These are phyloP conservation scores for Tridacna gigas DNA, from an alignment of 2,888 invertebrate species.

Conservation along the genomic window DNA sequence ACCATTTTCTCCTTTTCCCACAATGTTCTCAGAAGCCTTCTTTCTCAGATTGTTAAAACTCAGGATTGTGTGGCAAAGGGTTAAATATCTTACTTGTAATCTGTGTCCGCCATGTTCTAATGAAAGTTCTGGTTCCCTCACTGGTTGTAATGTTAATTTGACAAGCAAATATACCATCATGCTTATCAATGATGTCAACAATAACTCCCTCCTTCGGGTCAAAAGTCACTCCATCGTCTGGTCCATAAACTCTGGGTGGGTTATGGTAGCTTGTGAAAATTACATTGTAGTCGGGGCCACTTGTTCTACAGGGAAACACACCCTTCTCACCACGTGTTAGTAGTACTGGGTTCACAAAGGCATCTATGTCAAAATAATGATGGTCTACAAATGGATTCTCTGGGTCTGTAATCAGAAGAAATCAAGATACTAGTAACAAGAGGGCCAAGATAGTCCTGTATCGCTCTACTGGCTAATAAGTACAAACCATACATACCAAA, in stretches of 20 bases:
- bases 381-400: conserved; percentile 52
- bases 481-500: no score
- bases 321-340: conserved; percentile 46
- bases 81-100: conserved; percentile 1
- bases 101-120: conserved; percentile 13
- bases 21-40: no score
- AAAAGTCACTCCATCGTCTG: conserved; percentile 62
- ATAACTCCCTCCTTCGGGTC: conserved; percentile 66
- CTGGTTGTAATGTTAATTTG: neutral
- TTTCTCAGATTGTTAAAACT: no score
- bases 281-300: conserved; percentile 67
- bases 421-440: neutral
- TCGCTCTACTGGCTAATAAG: no score
- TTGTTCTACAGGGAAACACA: conserved; percentile 67
- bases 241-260: conserved; percentile 15
- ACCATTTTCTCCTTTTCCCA: no score
- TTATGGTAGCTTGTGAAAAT: conserved; percentile 16
- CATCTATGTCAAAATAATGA: conserved; percentile 20
- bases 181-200: conserved; percentile 62
- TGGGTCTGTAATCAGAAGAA: conserved; percentile 61
- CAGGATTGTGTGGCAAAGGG: no score
- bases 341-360: conserved; percentile 31
- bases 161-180: conserved; percentile 66
- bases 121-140: neutral
- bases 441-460: no score